Percentiles rank a stretch among this genome's conserved stretches.
phyloP scores from a whole-genome alignment of 2,113 vertebrate genomes.

The Eira barbara region DNA sequence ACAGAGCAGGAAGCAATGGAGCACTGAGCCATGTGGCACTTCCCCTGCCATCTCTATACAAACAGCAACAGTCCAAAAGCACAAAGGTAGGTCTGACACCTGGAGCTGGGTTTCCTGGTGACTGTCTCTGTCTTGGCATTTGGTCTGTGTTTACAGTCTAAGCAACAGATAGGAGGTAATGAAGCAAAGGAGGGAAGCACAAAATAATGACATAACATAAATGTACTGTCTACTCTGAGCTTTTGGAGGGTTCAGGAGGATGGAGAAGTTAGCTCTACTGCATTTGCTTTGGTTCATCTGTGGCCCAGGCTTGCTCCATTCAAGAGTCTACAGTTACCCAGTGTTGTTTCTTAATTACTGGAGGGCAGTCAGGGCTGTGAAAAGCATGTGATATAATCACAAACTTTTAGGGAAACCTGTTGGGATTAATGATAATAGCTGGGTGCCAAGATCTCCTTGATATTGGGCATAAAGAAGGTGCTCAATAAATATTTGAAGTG shows the following conservation, averaged over 20 bases:
- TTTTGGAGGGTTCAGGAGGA: background rate
- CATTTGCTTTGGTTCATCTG: background rate
- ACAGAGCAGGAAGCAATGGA: slow-evolving; percentile 43
- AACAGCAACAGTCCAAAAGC: background rate
- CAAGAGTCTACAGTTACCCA: background rate
- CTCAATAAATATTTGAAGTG: background rate
- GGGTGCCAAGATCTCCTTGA: background rate
- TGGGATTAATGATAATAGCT: background rate
- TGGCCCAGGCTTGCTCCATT: background rate
- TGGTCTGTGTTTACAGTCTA: slow-evolving; percentile 47
- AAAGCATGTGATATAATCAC: background rate
- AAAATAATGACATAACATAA: background rate
- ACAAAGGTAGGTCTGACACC: slow-evolving; percentile 35
- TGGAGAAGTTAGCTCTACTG: background rate
- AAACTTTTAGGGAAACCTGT: background rate
- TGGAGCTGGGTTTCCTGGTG: slow-evolving; percentile 28
- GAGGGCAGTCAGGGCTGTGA: background rate
- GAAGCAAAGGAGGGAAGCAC: background rate
- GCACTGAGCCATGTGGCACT: background rate
- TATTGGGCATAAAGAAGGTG: background rate
- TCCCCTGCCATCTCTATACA: slow-evolving; percentile 40
- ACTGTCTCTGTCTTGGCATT: slow-evolving; percentile 8
- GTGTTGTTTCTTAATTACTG: background rate
- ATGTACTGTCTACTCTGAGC: background rate
- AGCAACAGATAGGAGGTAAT: slow-evolving; percentile 49